Percentiles rank a stretch among this genome's conserved stretches.
These are phyloP conservation scores for Leucophenga varia DNA, from an alignment of 1,140 invertebrate genomes.

Conservation along the genomic window DNA sequence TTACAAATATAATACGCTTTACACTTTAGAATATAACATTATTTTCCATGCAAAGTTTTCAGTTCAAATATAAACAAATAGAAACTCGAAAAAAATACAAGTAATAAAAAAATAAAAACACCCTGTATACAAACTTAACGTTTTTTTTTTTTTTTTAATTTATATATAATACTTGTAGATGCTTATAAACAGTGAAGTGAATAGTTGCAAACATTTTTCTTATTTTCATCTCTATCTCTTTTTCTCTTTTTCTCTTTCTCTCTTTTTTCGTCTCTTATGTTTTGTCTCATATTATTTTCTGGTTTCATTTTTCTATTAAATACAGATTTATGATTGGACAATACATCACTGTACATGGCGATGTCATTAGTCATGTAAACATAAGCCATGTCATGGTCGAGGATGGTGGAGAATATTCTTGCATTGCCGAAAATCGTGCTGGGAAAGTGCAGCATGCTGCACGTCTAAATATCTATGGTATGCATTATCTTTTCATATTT, in stretches of 20 bases:
- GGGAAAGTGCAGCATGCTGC: conserved; percentile 75
- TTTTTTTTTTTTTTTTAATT: too few relatives aligned
- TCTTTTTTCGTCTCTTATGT: background rate
- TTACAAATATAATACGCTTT: too few relatives aligned
- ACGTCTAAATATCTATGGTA: conserved; percentile 84
- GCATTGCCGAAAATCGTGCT: conserved; percentile 76
- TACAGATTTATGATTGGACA: conserved; percentile 78
- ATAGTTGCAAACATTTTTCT: background rate
- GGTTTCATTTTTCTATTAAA: conserved; percentile 20
- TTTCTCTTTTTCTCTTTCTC: conserved; percentile 7
- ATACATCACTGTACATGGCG: conserved; percentile 77
- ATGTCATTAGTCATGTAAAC: conserved; percentile 85
- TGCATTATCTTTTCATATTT: too few relatives aligned
- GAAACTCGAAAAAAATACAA: too few relatives aligned
- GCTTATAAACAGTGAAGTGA: background rate
- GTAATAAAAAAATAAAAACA: too few relatives aligned
- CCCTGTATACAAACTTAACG: too few relatives aligned
- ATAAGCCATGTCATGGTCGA: conserved; percentile 80
- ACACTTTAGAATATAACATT: too few relatives aligned
- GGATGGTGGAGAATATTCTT: conserved; percentile 86
- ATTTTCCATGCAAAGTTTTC: too few relatives aligned
- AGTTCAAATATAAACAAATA: too few relatives aligned
- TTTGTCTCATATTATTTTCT: conserved; percentile 9
- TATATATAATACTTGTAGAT: too few relatives aligned
- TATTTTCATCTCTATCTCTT: background rate